Evolutionary conservation across 2,797 vertebrate genomes (phyloP), one percentile per base, ranked within the genome.

Genomic region (Spinus pinus): DNA sequence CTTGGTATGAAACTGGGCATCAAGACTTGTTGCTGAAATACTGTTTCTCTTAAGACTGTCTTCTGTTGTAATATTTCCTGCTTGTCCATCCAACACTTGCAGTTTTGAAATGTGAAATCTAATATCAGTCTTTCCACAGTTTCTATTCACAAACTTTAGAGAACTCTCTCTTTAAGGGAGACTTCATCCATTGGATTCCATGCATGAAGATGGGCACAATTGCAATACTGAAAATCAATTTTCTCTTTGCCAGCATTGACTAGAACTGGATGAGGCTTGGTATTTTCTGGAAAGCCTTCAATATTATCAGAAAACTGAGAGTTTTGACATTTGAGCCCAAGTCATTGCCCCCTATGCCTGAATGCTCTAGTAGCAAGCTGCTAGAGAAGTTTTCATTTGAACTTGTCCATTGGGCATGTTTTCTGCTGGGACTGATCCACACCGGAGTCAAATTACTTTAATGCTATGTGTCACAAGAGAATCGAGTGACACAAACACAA

Each of bases 271-370:
- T 30, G 46, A 77, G n/a, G 12, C 19, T 28, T 9, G 2, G 15
- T 27, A 72, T 30, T 62, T 64, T 79, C 17, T 70, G 17, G 24
- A 73, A 82, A 85, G 21, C 19, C n/a, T 82, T 65, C 3, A 2
- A 8, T 41, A 37, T 30, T 85, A 39, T 50, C 17, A 16, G 6
- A 82, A 77, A 90, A 44, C 19, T 6, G 10, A 60, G 37, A 75
- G 30, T 72, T 92, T 84, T 72, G 50, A 14, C 35, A 61, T 85
- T 61, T 61, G 62, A 78, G 13, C 14, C 37, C 4, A 5, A 54
- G 14, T 61, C 27, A 27, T 5, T 3, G 10, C 15, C 25, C 28
- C 19, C 12, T 27, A 35, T 0, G 0, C 11, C 60, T 54, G 14
- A 82, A 31, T 18, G n/a, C 5, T 67, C 35, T 57, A 12, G 6